phyloP scores from a whole-genome alignment of 2,797 vertebrate species.

The Scomberomorus guttatus region DNA sequence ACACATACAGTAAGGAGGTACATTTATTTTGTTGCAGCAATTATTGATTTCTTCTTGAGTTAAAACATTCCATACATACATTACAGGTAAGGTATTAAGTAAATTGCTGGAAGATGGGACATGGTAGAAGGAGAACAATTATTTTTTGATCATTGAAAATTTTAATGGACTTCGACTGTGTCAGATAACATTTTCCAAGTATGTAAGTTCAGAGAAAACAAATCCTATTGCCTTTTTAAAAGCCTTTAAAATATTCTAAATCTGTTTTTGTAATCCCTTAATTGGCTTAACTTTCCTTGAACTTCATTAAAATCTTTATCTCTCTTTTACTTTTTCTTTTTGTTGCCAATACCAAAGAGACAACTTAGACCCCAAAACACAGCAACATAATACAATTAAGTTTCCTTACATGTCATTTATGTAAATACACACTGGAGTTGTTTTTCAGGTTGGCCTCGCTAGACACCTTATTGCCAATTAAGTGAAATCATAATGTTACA shows the following conservation, averaged over 20 bases:
- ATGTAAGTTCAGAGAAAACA: too few species aligned
- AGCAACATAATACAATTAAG: too few species aligned
- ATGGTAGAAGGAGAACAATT: neutral
- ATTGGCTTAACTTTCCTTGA: too few species aligned
- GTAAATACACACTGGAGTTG: too few species aligned
- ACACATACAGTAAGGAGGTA: neutral
- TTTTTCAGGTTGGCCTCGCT: too few species aligned
- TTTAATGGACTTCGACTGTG: neutral
- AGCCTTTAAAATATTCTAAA: too few species aligned
- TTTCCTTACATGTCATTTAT: too few species aligned
- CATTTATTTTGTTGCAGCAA: constrained; percentile 11
- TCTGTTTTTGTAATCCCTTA: too few species aligned
- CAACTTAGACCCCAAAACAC: neutral
- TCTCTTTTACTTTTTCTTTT: neutral
- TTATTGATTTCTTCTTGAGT: constrained; percentile 28
- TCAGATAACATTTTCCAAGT: neutral
- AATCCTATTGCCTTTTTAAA: too few species aligned
- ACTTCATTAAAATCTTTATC: too few species aligned
- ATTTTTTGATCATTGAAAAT: neutral
- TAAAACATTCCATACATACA: constrained; percentile 26
- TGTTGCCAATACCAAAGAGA: neutral
- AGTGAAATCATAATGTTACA: too few species aligned
- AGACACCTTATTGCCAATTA: too few species aligned
- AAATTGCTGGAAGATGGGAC: neutral
- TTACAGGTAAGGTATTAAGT: constrained; percentile 23